A percentile compares a stretch with the other conserved stretches of the same genome.
These are phyloP conservation scores for Habrosyne pyritoides DNA, from an alignment of 2,888 invertebrate genomes.

Conservation along the genomic window DNA sequence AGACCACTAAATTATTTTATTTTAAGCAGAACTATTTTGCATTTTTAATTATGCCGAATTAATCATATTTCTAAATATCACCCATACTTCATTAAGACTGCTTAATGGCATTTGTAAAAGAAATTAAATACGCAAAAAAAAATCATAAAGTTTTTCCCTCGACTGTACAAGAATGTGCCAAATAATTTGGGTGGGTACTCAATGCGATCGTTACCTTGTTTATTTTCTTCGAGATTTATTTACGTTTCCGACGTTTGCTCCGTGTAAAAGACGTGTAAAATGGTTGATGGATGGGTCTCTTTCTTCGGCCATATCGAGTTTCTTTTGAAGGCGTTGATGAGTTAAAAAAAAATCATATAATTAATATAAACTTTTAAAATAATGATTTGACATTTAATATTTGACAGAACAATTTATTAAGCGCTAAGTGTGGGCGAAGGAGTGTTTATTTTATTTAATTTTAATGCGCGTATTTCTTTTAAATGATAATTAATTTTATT, in stretches of 20 bases:
- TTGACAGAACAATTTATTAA: slow-evolving; percentile 6
- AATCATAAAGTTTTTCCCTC: slow-evolving; percentile 3
- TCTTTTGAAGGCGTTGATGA: slow-evolving; percentile 14
- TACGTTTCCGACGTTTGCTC: slow-evolving; percentile 24
- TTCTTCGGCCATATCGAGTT: slow-evolving; percentile 12
- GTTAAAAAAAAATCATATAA: slow-evolving; percentile 5
- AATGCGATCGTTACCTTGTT: slow-evolving; percentile 18
- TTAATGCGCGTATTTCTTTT: not conserved
- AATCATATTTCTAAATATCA: not conserved
- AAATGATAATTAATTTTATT: not conserved
- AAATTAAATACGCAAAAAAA: slow-evolving; percentile 8
- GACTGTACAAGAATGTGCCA: slow-evolving; percentile 11
- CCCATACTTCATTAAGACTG: not conserved
- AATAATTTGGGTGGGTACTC: slow-evolving; percentile 1
- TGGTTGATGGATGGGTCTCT: not conserved
- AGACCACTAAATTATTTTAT: not conserved
- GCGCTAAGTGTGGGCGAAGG: slow-evolving; percentile 3
- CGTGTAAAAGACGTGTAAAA: slow-evolving; percentile 22
- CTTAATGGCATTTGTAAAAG: slow-evolving; percentile 12
- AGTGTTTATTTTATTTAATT: slow-evolving; percentile 2
- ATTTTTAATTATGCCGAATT: not conserved
- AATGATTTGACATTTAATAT: slow-evolving; percentile 5
- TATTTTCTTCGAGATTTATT: slow-evolving; percentile 33
- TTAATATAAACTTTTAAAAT: slow-evolving; percentile 3
- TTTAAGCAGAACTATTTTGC: not conserved